Conservation (phyloP, 1,140 invertebrate genomes). For the Hestina assimilis region DNA sequence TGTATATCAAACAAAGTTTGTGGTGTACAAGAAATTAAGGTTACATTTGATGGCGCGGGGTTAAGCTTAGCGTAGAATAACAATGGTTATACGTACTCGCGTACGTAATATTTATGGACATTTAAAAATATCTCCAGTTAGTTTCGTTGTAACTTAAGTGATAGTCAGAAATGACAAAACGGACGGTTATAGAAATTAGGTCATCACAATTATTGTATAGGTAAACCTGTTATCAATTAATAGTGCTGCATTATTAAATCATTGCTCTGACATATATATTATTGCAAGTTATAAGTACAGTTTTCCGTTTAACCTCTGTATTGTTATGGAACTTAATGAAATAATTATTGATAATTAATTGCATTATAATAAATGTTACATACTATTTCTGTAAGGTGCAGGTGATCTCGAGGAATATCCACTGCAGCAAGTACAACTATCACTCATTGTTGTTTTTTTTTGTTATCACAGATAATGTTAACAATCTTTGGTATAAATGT, state of each 20-base stretch:
- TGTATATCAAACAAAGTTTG: conserved; percentile 10
- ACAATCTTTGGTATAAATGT: conserved; percentile 57
- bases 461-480: conserved; percentile 58
- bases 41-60: conserved; percentile 12
- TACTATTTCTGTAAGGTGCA: conserved; percentile 36
- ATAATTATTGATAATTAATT: conserved; percentile 12
- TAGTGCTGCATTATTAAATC: conserved; percentile 12
- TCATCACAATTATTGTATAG: conserved; percentile 14
- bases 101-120: neutral
- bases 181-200: conserved; percentile 14
- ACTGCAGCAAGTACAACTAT: conserved; percentile 44
- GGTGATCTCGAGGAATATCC: conserved; percentile 37
- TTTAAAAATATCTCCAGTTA: neutral
- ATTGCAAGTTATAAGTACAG: neutral
- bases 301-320: neutral
- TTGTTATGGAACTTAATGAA: neutral
- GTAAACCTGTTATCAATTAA: conserved; percentile 20
- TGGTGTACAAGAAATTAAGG: conserved; percentile 22
- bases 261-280: neutral
- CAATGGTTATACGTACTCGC: neutral
- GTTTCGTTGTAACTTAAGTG: too few relatives aligned
- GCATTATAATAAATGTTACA: conserved; percentile 19
- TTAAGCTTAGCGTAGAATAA: conserved; percentile 1
- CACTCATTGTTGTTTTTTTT: conserved; percentile 42
- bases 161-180: neutral